phyloP scores from a whole-genome alignment of 2,888 invertebrate species.

The Apodemia duryi region DNA sequence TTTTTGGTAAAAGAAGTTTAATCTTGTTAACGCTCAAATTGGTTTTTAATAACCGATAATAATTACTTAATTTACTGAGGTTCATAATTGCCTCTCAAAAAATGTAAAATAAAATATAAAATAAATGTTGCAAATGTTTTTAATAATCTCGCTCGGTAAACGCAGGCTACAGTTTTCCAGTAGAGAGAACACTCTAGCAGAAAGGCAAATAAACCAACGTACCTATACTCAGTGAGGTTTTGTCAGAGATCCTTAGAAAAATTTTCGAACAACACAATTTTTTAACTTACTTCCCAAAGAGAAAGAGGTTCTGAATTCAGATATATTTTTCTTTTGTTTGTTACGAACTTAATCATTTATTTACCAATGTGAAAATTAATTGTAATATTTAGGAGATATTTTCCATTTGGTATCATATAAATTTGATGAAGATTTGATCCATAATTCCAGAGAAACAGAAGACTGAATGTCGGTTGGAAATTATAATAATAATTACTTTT shows the following conservation, averaged over 20 bases:
- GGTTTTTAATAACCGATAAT: not conserved
- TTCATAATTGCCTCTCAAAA: slow-evolving; percentile 21
- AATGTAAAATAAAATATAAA: slow-evolving; percentile 28
- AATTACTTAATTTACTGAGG: not conserved
- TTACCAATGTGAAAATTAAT: too few relatives aligned
- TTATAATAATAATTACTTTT: too few relatives aligned
- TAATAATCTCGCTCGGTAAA: slow-evolving; percentile 34
- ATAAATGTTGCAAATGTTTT: slow-evolving; percentile 34
- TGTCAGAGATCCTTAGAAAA: slow-evolving; percentile 17
- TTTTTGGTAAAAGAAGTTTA: not conserved
- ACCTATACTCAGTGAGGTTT: slow-evolving; percentile 5
- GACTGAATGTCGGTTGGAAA: too few relatives aligned
- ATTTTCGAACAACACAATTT: not conserved
- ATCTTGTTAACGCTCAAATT: not conserved
- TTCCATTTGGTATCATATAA: too few relatives aligned
- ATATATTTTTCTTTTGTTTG: too few relatives aligned
- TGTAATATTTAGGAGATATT: too few relatives aligned
- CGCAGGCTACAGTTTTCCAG: slow-evolving; percentile 42
- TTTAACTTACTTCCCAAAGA: too few relatives aligned
- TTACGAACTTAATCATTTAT: too few relatives aligned
- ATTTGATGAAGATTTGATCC: too few relatives aligned
- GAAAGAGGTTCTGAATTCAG: too few relatives aligned
- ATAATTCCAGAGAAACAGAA: too few relatives aligned
- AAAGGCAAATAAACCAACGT: slow-evolving; percentile 45
- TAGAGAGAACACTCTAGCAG: slow-evolving; percentile 42